Evolutionary conservation across 2,113 vertebrate species (phyloP), one percentile per base, ranked within the genome.

Genomic region (Corythornis madagascariensis): DNA sequence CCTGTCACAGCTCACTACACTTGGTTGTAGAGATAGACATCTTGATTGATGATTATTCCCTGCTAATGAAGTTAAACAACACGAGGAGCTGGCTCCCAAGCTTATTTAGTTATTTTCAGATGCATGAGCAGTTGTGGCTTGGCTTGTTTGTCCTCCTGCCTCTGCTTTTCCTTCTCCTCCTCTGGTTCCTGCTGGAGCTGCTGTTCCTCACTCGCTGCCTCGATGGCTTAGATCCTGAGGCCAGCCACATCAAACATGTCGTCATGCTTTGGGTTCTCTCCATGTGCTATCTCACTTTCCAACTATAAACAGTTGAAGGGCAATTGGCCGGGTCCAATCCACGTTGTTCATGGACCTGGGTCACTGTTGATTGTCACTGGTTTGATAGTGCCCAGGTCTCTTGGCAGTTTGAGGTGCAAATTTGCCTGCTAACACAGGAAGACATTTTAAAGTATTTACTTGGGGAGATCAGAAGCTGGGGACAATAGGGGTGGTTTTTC

Each of bases 351-450:
- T 20, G 35, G 60, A 17, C 47, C 57, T 40, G 53, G 53, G 40
- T 22, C 61, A 3, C 25, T 18, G 1, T 77, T 88, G 38, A 12
- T 55, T 11, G 16, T 28, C 2, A 2, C 60, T 16, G 6, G 26
- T 50, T 40, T 50, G 43, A 28, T 21, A 18, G 65, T 1, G 1
- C 79, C 56, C 2, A 0, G 4, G 57, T 52, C 65, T 66, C 33
- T 7, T 7, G 42, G 31, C 57, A 16, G 29, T 91, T 55, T 43
- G 43, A 88, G 71, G 43, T 64, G 76, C 29, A 66, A 10, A 80
- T 88, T 64, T 38, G 7, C 35, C 83, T 26, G 25, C n/a, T 45
- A 29, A 20, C 19, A 6, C 6, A 4, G 13, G n/a, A 79, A 73
- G 74, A n/a, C 21, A 43, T 29, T 67, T 33, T 7, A 0, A 59